Base-by-base conservation (phyloP, 2,797 vertebrate species). In the Eremophila alpestris region DNA sequence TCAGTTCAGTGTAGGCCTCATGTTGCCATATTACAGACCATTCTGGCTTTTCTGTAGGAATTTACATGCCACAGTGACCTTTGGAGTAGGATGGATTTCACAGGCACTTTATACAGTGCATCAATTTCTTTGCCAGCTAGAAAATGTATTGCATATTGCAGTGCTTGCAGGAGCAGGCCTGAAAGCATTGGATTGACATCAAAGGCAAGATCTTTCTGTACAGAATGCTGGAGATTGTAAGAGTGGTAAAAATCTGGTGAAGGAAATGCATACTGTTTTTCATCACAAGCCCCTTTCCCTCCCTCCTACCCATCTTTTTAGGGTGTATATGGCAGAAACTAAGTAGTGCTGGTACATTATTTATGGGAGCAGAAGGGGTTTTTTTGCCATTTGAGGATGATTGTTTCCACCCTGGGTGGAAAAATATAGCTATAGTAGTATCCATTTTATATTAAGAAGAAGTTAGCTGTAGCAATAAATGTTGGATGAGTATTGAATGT, bases 101-200 rank as follows among this genome's bases (percentile, higher is more conserved):
- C 45, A 76, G 55, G 54, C 56, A 36, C 23, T 41, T 49, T 43
- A 89, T 70, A 49, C 45, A 74, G 48, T 81, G 26, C 7, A 41
- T 64, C n/a, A 5, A 1, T 76, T 85, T 74, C 83, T 95, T 85
- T 95, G 78, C 88, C 77, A 87, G 67, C 67, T 77, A 93, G 71
- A 89, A 94, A 89, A 94, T 74, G 29, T 84, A 74, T 64, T 82
- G 49, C 83, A 43, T 81, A 49, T 48, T 90, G 59, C 58, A 85
- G 32, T 90, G 71, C 86, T 93, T 90, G 87, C 86, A 93, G 88
- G 68, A 96, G 88, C 90, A 94, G 90, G 88, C 60, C 83, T 60
- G 92, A 95, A 90, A 79, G 54, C 43, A 32, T 54, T 96, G 94
- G 96, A 94, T 54, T 94, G 75, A 90, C 89, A 95, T 97, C 94